Percentiles rank a stretch among this genome's conserved stretches.
Conservation (phyloP, 2,888 invertebrate genomes). For the Oscheius myriophilus region DNA sequence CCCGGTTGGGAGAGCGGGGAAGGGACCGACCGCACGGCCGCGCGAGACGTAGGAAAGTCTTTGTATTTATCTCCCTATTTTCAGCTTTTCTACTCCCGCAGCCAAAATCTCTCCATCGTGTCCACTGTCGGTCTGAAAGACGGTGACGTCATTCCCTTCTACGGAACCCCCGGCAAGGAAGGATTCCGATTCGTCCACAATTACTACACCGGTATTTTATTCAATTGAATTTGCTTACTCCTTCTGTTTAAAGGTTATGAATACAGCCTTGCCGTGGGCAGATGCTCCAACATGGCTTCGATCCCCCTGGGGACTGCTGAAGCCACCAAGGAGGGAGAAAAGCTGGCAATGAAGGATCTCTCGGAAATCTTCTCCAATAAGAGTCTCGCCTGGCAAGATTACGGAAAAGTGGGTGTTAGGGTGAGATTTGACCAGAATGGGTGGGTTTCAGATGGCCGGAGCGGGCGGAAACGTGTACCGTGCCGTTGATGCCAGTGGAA, state of each 20-base stretch:
- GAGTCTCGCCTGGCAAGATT: slow-evolving; percentile 11
- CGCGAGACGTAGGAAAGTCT: too few species aligned
- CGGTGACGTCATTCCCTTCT: slow-evolving; percentile 22
- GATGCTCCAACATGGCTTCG: not conserved
- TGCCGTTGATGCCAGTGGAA: not conserved
- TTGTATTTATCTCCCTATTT: not conserved
- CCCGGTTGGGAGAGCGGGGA: too few species aligned
- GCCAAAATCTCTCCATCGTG: not conserved
- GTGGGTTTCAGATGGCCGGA: not conserved
- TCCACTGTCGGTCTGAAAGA: slow-evolving; percentile 1
- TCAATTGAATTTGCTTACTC: not conserved
- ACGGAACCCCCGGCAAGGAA: not conserved
- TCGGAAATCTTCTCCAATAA: not conserved
- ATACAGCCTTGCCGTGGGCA: slow-evolving; percentile 3
- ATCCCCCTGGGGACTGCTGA: not conserved
- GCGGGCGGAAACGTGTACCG: not conserved
- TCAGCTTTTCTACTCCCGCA: slow-evolving; percentile 11
- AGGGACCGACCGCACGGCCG: too few species aligned
- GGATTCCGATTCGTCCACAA: slow-evolving; percentile 19
- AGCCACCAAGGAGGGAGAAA: not conserved
- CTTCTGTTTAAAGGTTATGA: slow-evolving; percentile 17
- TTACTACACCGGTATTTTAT: slow-evolving; percentile 15
- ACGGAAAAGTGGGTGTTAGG: not conserved
- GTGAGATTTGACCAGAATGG: not conserved
- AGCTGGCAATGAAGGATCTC: slow-evolving; percentile 7